These are phyloP conservation scores for Lordiphosa mommai DNA, from an alignment of 1,140 invertebrate species.

Conservation along the genomic window DNA sequence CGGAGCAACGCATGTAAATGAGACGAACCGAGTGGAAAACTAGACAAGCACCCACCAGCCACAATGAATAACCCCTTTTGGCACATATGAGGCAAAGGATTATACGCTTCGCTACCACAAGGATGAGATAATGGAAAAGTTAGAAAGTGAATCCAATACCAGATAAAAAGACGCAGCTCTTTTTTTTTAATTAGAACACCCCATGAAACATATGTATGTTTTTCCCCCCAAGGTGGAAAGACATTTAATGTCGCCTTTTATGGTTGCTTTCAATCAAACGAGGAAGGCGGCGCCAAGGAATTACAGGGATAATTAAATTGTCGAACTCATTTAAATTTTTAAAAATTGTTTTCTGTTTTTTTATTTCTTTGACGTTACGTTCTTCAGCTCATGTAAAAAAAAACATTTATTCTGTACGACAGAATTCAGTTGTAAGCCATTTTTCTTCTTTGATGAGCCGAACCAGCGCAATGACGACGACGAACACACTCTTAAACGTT, in stretches of 20 bases:
- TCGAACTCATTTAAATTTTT: constrained; percentile 30
- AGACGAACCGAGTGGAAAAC: constrained; percentile 34
- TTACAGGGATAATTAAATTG: constrained; percentile 4
- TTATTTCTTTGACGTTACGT: constrained; percentile 66
- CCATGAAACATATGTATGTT: constrained; percentile 1
- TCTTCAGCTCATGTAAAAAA: constrained; percentile 61
- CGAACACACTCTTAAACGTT: constrained; percentile 82
- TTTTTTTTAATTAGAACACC: constrained; percentile 56
- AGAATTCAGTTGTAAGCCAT: constrained; percentile 34
- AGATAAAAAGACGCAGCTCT: constrained; percentile 3
- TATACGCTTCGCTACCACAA: constrained; percentile 34
- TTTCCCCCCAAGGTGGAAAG: neutral
- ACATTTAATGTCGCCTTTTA: constrained; percentile 17
- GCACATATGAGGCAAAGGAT: constrained; percentile 44
- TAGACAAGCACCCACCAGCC: constrained; percentile 12
- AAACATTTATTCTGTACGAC: constrained; percentile 58
- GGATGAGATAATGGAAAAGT: constrained; percentile 13
- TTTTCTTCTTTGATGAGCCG: constrained; percentile 42
- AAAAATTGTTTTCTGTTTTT: constrained; percentile 68
- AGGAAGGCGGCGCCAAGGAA: neutral
- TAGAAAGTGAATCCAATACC: constrained; percentile 51
- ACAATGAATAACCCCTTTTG: constrained; percentile 53
- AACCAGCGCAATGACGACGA: constrained; percentile 42
- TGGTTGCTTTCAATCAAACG: constrained; percentile 40
- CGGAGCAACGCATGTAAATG: constrained; percentile 24